A percentile compares a stretch with the other conserved stretches of the same genome.
Evolutionary conservation across 2,113 vertebrate species (phyloP).

Genomic region (Cervus canadensis): DNA sequence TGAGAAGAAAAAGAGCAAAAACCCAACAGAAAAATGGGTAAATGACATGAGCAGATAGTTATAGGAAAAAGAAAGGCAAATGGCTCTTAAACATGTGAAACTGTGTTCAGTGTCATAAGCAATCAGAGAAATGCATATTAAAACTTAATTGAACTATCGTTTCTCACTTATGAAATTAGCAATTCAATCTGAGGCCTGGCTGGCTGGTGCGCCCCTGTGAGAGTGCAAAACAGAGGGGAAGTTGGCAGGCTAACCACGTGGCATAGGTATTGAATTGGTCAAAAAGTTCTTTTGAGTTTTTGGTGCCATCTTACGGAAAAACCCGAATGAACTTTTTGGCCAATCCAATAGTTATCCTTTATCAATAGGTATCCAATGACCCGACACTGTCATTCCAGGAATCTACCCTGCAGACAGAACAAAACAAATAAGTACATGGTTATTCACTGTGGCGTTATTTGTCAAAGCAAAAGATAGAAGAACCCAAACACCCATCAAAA

Average conservation of each 20-base stretch:
- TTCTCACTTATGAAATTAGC: neutral
- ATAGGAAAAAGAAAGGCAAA: neutral
- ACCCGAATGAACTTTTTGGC: neutral
- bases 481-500: neutral
- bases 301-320: neutral
- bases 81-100: neutral
- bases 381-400: neutral
- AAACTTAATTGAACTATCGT: neutral
- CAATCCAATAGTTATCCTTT: neutral
- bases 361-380: neutral
- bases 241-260: neutral
- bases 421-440: neutral
- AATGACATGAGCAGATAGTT: neutral
- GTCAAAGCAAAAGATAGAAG: neutral
- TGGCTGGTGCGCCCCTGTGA: accelerated
- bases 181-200: no score
- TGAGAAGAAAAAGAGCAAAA: neutral
- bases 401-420: neutral
- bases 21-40: neutral
- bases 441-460: neutral
- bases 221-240: neutral
- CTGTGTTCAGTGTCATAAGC: neutral
- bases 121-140: neutral
- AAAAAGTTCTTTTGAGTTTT: neutral
- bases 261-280: neutral